Conservation (phyloP, 2,888 invertebrate species). For the Drosophila austrosaltans region DNA sequence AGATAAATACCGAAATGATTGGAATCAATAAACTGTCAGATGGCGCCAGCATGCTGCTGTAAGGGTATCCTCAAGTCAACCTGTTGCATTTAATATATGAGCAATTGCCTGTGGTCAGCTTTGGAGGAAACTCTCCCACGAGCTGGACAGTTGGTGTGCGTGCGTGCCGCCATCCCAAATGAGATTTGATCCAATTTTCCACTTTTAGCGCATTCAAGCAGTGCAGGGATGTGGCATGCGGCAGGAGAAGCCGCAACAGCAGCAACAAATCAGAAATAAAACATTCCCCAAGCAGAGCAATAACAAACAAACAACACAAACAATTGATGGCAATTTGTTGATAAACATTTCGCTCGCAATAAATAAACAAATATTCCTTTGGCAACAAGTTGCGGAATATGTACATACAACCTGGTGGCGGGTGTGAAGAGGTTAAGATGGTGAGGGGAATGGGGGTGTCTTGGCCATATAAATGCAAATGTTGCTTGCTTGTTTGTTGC, state of each 20-base stretch:
- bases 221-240: too few relatives aligned
- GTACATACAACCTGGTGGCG: conserved; percentile 25
- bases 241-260: not conserved
- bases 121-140: not conserved
- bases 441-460: conserved; percentile 22
- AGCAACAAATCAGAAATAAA: conserved; percentile 28
- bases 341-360: conserved; percentile 82
- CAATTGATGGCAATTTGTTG: conserved; percentile 82
- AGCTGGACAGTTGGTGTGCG: conserved; percentile 1
- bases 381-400: conserved; percentile 56
- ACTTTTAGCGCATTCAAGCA: conserved; percentile 34
- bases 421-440: not conserved
- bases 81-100: not conserved
- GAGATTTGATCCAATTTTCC: conserved; percentile 49
- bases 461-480: conserved; percentile 78
- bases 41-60: not conserved
- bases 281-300: conserved; percentile 50
- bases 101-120: not conserved
- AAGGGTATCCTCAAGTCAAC: not conserved
- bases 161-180: conserved; percentile 3
- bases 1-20: too few relatives aligned
- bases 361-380: conserved; percentile 76
- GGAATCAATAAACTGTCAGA: too few relatives aligned
- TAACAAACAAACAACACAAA: conserved; percentile 46
- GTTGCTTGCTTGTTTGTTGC: conserved; percentile 62